A percentile compares a stretch with the other conserved stretches of the same genome.
phyloP scores from a whole-genome alignment of 2,888 invertebrate genomes.

The Dryomyza anilis region DNA sequence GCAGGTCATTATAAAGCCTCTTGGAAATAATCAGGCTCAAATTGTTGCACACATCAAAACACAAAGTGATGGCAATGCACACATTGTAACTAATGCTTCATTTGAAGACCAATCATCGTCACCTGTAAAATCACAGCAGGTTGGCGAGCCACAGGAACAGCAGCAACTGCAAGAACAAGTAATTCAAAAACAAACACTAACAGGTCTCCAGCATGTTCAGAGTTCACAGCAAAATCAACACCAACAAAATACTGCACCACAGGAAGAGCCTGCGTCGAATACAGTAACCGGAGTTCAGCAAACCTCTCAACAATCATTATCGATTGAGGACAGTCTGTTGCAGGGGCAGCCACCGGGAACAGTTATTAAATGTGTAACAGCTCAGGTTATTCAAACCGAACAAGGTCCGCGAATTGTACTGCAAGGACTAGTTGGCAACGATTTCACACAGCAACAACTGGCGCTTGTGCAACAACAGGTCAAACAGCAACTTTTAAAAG shows the following conservation, averaged over 20 bases:
- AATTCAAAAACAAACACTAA: conserved; percentile 35
- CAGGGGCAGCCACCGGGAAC: conserved; percentile 85
- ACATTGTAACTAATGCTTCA: conserved; percentile 57
- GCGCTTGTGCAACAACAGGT: conserved; percentile 86
- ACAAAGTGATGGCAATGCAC: conserved; percentile 62
- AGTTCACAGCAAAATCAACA: conserved; percentile 30
- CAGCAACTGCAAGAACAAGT: conserved; percentile 34
- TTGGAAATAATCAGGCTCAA: conserved; percentile 79
- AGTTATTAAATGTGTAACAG: conserved; percentile 84
- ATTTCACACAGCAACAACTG: conserved; percentile 81
- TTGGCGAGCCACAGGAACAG: too few relatives aligned
- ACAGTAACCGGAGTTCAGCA: not conserved
- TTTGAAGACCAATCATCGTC: conserved; percentile 41
- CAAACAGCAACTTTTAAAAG: conserved; percentile 85
- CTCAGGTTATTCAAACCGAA: conserved; percentile 83
- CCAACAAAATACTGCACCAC: conserved; percentile 17
- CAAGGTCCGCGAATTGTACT: conserved; percentile 85
- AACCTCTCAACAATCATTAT: conserved; percentile 46
- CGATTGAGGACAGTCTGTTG: conserved; percentile 74
- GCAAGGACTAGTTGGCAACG: conserved; percentile 82
- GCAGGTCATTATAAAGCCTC: conserved; percentile 79
- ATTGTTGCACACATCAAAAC: conserved; percentile 76
- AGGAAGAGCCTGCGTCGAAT: conserved; percentile 13
- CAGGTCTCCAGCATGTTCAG: conserved; percentile 9
- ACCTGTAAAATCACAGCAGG: conserved; percentile 35